Evolutionary conservation across 2,797 vertebrate species (phyloP).

Genomic region (Parauchenoglanis ngamensis): DNA sequence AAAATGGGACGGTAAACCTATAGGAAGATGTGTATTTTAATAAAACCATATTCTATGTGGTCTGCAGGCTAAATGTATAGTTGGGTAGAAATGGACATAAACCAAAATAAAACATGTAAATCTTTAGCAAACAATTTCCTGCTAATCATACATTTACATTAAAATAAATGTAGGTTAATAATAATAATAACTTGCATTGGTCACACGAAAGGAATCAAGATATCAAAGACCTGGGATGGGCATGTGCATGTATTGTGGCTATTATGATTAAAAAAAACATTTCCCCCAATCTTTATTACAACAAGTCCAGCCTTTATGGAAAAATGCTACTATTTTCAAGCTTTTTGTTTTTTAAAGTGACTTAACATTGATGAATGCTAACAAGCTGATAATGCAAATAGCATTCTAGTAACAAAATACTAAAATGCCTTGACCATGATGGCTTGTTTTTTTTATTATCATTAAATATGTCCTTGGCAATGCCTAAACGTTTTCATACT

Average conservation of each 20-base stretch:
- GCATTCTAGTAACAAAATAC: not conserved
- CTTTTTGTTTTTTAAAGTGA: not conserved
- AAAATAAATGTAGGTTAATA: not conserved
- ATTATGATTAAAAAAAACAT: not conserved
- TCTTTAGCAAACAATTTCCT: not conserved
- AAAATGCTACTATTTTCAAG: not conserved
- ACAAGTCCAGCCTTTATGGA: not conserved
- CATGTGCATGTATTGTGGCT: not conserved
- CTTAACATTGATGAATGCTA: not conserved
- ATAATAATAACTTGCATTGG: not conserved
- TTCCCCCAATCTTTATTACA: not conserved
- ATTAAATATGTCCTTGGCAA: not conserved
- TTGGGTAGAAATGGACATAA: not conserved
- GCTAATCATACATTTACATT: not conserved
- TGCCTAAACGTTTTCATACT: not conserved
- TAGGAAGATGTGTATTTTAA: not conserved
- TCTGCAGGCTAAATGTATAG: not conserved
- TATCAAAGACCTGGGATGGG: not conserved
- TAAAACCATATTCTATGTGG: not conserved
- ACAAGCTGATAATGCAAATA: not conserved
- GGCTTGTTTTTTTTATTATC: not conserved
- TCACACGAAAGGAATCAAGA: not conserved
- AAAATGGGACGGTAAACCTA: not conserved
- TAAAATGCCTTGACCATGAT: not conserved
- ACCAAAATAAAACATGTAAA: not conserved